These are phyloP conservation scores for Protobothrops mucrosquamatus DNA, from an alignment of 2,113 vertebrate species.

Conservation along the genomic window DNA sequence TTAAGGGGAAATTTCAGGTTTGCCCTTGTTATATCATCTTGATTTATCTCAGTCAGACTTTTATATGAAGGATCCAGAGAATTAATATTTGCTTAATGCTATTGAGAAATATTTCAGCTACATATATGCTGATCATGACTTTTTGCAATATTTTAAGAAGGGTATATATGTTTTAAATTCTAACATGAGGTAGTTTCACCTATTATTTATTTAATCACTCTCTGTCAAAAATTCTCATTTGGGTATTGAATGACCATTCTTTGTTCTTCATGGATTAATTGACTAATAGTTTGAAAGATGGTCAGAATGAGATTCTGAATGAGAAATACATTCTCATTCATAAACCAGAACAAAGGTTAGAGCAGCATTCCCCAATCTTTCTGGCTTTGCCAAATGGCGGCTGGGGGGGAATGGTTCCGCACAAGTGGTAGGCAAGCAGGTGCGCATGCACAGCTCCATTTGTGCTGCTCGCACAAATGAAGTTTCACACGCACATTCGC, in stretches of 20 bases:
- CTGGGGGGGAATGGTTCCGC: no score
- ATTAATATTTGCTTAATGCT: not conserved
- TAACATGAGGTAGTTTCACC: not conserved
- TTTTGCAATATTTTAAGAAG: constrained; percentile 20
- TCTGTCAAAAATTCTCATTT: constrained; percentile 19
- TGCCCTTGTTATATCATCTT: not conserved
- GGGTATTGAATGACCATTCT: not conserved
- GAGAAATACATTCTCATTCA: not conserved
- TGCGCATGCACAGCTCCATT: no score
- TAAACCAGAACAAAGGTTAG: not conserved
- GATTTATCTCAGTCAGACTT: not conserved
- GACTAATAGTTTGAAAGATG: constrained; percentile 17
- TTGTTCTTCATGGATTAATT: not conserved
- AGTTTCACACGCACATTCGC: no score
- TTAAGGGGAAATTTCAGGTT: not conserved
- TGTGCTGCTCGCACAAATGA: no score
- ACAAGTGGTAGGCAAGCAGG: no score
- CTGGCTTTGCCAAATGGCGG: no score
- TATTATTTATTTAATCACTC: constrained; percentile 23
- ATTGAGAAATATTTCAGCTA: not conserved
- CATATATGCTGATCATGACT: constrained; percentile 18
- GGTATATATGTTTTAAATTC: constrained; percentile 22
- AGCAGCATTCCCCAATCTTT: no score
- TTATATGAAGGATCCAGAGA: not conserved
- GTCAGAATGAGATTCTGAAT: constrained; percentile 3